Evolutionary conservation across 2,113 vertebrate genomes (phyloP).

Genomic region (Podarcis muralis): DNA sequence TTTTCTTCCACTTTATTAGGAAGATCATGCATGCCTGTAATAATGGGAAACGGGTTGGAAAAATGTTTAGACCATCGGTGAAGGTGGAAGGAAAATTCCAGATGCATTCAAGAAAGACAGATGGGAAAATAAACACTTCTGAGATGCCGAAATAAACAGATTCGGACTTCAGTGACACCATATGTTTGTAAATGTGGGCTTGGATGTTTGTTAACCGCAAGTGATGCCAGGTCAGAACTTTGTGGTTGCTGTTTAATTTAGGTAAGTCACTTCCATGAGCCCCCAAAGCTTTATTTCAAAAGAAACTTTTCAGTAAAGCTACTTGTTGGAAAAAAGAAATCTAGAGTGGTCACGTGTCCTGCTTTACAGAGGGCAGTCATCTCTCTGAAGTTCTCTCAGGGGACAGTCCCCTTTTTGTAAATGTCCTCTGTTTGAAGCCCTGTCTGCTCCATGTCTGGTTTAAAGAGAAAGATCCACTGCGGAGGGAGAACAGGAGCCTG

Average conservation of each 20-base stretch:
- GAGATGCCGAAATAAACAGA: neutral
- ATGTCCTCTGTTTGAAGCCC: too few species aligned
- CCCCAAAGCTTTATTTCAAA: too few species aligned
- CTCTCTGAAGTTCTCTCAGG: too few species aligned
- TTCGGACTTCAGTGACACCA: neutral
- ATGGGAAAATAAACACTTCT: neutral
- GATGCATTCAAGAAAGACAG: neutral
- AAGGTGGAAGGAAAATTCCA: conserved; percentile 6
- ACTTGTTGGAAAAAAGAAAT: too few species aligned
- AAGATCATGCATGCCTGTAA: conserved; percentile 25
- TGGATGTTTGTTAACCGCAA: neutral
- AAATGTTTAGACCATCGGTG: conserved; percentile 12
- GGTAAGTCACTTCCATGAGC: too few species aligned
- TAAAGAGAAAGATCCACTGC: too few species aligned
- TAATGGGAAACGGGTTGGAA: conserved; percentile 40
- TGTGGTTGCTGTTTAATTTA: neutral
- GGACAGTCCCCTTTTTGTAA: too few species aligned
- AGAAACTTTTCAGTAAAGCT: too few species aligned
- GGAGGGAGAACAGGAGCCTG: too few species aligned
- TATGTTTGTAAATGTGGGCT: neutral
- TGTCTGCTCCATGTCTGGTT: too few species aligned
- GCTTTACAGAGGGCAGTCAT: too few species aligned
- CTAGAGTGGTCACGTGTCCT: too few species aligned
- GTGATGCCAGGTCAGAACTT: neutral
- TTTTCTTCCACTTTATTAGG: conserved; percentile 1